Evolutionary conservation across 2,797 vertebrate species (phyloP), one percentile per base, ranked within the genome.

Genomic region (Gastrophryne carolinensis): DNA sequence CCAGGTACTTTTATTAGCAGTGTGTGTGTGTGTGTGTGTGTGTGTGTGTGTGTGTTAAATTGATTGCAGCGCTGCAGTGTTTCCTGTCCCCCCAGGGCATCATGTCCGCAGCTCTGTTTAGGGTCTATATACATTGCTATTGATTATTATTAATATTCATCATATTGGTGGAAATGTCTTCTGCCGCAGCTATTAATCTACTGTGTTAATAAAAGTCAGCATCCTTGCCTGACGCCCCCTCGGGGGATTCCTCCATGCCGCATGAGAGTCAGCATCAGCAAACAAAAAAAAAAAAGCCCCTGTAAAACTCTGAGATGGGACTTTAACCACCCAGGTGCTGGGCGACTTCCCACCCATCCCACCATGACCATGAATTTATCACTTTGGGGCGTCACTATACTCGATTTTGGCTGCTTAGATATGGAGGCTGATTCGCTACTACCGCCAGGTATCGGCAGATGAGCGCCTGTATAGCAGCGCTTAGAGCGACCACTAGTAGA

Each of bases 141-240:
- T 92, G 93, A 95, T 95, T 94, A 92, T 94, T 96, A 94, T 96
- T 93, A 95, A 94, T 95, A 94, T 95, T 94, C 89, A 91, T 94
- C 90, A 81, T 91, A 92, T 91, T 93, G 90, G 91, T 81, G 88
- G 92, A 86, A 89, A 90, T 69, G 88, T 91, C 92, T 90, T 91
- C 90, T 81, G 89, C 87, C 75, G 32, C 86, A 77, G 89, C 95
- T 94, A 92, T 95, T 95, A 95, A 95, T 96, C 95, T 93, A 90
- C 86, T 73, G 83, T 88, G 91, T 91, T 95, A 93, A 92, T 91
- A 94, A 93, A 90, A 89, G 92, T 92, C 91, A 90, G 78, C 66
- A 66, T 82, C 87, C 87, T 86, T 72, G 83, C 79, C 80, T 64
- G 21, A 78, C 79, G 86, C 92, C 87, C 90, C 23, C 53, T 84